Conservation (phyloP, 2,888 invertebrate genomes). For the Autographa pulchrina region DNA sequence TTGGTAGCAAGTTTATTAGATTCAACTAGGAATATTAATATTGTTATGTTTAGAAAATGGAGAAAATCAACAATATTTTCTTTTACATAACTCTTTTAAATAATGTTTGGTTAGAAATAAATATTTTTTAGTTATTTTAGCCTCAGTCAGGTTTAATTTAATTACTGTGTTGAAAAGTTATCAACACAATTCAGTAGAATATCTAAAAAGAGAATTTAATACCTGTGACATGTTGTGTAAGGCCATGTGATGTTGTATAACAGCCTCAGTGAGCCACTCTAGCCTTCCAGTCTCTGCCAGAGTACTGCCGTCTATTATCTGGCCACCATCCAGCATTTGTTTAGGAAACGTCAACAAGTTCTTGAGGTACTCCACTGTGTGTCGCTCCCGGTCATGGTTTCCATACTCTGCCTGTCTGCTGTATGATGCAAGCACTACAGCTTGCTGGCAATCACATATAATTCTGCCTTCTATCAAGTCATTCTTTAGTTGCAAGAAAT, state of each 20-base stretch:
- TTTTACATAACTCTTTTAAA: too few relatives aligned
- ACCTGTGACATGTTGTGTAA: slow-evolving; percentile 93
- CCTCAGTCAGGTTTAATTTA: too few relatives aligned
- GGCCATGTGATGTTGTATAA: slow-evolving; percentile 93
- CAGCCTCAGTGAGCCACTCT: slow-evolving; percentile 94
- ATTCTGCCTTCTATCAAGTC: slow-evolving; percentile 98
- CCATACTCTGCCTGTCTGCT: slow-evolving; percentile 99
- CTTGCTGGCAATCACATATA: slow-evolving; percentile 96
- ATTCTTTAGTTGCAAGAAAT: slow-evolving; percentile 98
- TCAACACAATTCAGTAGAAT: neutral
- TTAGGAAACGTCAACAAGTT: slow-evolving; percentile 97
- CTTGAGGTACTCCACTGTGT: slow-evolving; percentile 97
- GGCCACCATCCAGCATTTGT: slow-evolving; percentile 90
- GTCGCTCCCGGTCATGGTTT: slow-evolving; percentile 95
- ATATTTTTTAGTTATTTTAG: too few relatives aligned
- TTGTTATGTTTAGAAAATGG: too few relatives aligned
- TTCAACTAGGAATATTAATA: neutral
- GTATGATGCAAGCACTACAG: slow-evolving; percentile 97
- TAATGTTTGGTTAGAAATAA: too few relatives aligned
- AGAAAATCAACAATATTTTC: too few relatives aligned
- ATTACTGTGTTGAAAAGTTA: too few relatives aligned
- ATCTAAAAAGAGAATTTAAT: slow-evolving; percentile 43
- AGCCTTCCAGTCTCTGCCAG: slow-evolving; percentile 92
- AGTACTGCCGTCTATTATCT: slow-evolving; percentile 83
- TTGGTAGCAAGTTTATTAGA: neutral